A percentile compares a stretch with the other conserved stretches of the same genome.
Conservation (phyloP, 2,888 invertebrate species). For the Mylabris sibirica region DNA sequence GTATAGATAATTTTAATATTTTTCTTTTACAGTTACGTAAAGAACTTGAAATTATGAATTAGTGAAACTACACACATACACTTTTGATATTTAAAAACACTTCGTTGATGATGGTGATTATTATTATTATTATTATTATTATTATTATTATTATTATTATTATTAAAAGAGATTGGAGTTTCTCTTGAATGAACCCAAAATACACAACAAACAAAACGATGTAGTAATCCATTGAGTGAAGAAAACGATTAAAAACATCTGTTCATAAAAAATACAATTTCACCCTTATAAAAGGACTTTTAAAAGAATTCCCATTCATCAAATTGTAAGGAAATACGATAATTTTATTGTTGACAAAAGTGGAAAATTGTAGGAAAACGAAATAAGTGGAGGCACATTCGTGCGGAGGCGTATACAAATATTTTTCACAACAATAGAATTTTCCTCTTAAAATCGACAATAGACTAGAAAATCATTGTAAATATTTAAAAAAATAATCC, state of each 20-base stretch:
- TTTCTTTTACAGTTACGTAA: constrained; percentile 29
- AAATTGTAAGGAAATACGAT: background rate
- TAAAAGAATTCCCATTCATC: too few relatives aligned
- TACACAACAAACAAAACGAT: background rate
- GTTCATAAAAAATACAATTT: background rate
- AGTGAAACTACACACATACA: constrained; percentile 22
- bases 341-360: background rate
- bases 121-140: background rate
- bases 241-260: constrained; percentile 5
- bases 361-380: background rate
- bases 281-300: background rate
- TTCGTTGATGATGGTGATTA: constrained; percentile 2
- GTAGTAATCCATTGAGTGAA: background rate
- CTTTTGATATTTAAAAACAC: constrained; percentile 27
- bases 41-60: constrained; percentile 28
- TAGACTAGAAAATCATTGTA: too few relatives aligned
- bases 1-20: constrained; percentile 17
- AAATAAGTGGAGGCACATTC: too few relatives aligned
- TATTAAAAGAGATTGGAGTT: constrained; percentile 11
- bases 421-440: background rate
- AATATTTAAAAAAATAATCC: too few relatives aligned
- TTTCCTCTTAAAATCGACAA: too few relatives aligned
- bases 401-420: background rate
- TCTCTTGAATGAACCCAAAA: background rate
- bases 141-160: background rate